phyloP scores from a whole-genome alignment of 2,113 vertebrate species.

The Pelecanoides urinatrix region DNA sequence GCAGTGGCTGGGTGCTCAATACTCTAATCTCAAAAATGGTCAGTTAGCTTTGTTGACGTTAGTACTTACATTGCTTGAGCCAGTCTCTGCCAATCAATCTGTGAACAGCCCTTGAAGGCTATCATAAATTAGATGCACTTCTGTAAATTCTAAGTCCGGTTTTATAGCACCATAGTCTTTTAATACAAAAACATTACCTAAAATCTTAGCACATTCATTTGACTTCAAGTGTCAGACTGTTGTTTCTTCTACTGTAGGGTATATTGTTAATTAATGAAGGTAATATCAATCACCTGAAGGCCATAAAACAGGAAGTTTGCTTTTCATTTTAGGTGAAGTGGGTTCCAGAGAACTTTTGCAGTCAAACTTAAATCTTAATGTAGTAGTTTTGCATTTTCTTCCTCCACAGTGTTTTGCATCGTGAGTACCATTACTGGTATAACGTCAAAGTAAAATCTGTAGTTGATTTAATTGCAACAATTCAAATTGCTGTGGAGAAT shows the following conservation, averaged over 20 bases:
- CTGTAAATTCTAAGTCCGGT: not conserved
- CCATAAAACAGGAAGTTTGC: not conserved
- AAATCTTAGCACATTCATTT: not conserved
- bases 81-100: not conserved
- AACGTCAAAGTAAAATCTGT: not conserved
- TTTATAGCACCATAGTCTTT: not conserved
- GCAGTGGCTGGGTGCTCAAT: not conserved
- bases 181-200: not conserved
- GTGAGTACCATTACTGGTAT: not conserved
- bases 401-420: not conserved
- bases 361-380: not conserved
- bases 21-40: not conserved
- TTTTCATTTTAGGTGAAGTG: not conserved
- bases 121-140: not conserved
- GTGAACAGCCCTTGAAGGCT: not conserved
- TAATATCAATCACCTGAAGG: not conserved
- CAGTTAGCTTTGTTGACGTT: not conserved
- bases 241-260: not conserved
- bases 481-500: not conserved
- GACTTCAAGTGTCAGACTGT: not conserved
- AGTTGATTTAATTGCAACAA: not conserved
- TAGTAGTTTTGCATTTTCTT: not conserved
- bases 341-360: not conserved
- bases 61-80: not conserved
- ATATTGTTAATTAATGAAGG: not conserved